These are phyloP conservation scores for Carollia perspicillata DNA, from an alignment of 2,113 vertebrate species.

Conservation along the genomic window DNA sequence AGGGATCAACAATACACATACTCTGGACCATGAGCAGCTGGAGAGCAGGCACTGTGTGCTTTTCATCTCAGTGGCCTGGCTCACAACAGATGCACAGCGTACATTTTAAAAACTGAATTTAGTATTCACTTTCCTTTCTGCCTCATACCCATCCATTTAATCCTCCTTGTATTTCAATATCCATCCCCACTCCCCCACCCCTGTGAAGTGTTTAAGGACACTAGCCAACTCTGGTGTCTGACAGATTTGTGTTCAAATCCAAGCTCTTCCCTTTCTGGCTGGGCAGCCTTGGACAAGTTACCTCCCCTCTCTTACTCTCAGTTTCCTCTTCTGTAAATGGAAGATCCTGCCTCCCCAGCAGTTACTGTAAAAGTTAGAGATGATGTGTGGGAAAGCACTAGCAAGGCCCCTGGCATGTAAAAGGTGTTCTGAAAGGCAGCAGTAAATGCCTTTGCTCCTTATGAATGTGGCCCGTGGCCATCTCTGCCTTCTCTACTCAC, in stretches of 20 bases:
- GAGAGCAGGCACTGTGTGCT: neutral
- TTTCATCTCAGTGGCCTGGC: neutral
- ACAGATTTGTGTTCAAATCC: neutral
- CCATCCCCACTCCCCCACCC: neutral
- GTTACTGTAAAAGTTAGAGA: neutral
- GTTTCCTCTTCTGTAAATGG: neutral
- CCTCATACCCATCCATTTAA: neutral
- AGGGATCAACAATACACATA: neutral
- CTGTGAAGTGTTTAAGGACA: neutral
- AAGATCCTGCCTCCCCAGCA: neutral
- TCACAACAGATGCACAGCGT: neutral
- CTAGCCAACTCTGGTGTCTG: neutral
- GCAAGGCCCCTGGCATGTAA: accelerated
- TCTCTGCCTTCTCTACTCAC: neutral
- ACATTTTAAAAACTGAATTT: neutral
- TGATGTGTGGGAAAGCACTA: neutral
- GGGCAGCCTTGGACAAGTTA: neutral
- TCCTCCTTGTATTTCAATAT: neutral
- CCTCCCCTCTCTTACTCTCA: neutral
- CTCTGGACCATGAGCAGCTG: neutral
- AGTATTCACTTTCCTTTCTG: neutral
- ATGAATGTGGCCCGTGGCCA: accelerated
- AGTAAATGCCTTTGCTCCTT: neutral
- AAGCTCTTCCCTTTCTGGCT: neutral
- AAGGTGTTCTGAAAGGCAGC: neutral